Percentiles rank a stretch among this genome's conserved stretches.
phyloP scores from a whole-genome alignment of 2,888 invertebrate species.

The Drosophila eohydei region DNA sequence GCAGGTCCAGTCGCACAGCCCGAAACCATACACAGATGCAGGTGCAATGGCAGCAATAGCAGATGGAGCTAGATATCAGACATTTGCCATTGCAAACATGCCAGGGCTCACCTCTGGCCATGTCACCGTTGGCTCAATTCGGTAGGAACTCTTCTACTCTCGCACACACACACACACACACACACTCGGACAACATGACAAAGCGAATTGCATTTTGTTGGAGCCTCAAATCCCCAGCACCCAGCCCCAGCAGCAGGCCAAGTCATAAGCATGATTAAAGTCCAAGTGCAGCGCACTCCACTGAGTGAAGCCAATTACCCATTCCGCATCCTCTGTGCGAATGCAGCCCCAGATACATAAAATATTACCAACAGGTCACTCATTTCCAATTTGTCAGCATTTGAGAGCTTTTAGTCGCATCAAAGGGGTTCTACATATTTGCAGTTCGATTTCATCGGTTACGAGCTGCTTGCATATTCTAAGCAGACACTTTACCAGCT shows the following conservation, averaged over 20 bases:
- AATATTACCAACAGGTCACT: constrained; percentile 53
- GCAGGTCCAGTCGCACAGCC: not conserved
- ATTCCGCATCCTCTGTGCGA: not conserved
- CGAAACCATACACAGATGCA: constrained; percentile 6
- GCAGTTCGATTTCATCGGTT: constrained; percentile 29
- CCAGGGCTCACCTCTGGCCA: constrained; percentile 48
- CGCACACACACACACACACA: not conserved
- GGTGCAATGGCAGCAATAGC: constrained; percentile 10
- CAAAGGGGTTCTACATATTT: constrained; percentile 21
- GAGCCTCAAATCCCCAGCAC: not conserved
- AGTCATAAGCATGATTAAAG: constrained; percentile 68
- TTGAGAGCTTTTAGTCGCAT: constrained; percentile 53
- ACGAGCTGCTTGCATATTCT: constrained; percentile 43
- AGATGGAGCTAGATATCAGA: constrained; percentile 35
- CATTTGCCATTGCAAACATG: constrained; percentile 42
- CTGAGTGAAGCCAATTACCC: constrained; percentile 47
- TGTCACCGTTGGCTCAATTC: constrained; percentile 49
- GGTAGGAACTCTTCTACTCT: not conserved
- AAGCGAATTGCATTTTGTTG: constrained; percentile 64
- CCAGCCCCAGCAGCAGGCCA: constrained; percentile 9
- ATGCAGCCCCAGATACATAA: constrained; percentile 32
- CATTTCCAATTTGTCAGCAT: constrained; percentile 58
- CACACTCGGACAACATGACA: constrained; percentile 59
- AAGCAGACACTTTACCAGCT: constrained; percentile 19
- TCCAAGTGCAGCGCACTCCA: constrained; percentile 52